Evolutionary conservation across 2,113 vertebrate species (phyloP).

Genomic region (Tapirus terrestris): DNA sequence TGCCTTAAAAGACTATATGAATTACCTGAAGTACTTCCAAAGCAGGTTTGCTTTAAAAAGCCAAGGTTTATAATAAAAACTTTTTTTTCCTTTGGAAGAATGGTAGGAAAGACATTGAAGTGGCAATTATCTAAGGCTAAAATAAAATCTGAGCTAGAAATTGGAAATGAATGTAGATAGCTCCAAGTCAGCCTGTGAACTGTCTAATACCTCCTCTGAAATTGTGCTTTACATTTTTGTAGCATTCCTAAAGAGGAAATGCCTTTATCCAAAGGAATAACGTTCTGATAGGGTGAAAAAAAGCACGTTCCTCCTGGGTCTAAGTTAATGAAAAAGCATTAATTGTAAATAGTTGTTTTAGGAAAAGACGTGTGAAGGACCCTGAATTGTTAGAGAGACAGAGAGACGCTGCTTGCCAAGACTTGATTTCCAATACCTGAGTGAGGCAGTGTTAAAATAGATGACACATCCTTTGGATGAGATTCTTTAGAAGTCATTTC

Average conservation of each 20-base stretch:
- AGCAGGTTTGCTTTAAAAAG: constrained; percentile 66
- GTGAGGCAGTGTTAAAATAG: constrained; percentile 52
- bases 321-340: constrained; percentile 60
- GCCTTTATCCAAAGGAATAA: neutral
- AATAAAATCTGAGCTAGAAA: constrained; percentile 28
- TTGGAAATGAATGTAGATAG: neutral
- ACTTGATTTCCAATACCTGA: constrained; percentile 52
- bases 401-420: constrained; percentile 35
- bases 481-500: constrained; percentile 52
- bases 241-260: constrained; percentile 20
- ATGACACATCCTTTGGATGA: constrained; percentile 59
- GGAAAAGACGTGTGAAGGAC: constrained; percentile 47
- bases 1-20: constrained; percentile 57
- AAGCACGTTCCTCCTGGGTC: neutral
- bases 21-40: constrained; percentile 73
- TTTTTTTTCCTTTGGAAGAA: constrained; percentile 58
- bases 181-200: neutral
- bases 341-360: constrained; percentile 69
- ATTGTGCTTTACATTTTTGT: neutral
- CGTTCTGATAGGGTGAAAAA: neutral
- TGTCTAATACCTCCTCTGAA: neutral
- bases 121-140: constrained; percentile 54
- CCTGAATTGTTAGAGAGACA: constrained; percentile 1
- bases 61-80: constrained; percentile 64
- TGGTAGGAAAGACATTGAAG: constrained; percentile 50